Base-by-base conservation (phyloP, 2,113 vertebrate genomes). In the Malurus alboscapulatus region DNA sequence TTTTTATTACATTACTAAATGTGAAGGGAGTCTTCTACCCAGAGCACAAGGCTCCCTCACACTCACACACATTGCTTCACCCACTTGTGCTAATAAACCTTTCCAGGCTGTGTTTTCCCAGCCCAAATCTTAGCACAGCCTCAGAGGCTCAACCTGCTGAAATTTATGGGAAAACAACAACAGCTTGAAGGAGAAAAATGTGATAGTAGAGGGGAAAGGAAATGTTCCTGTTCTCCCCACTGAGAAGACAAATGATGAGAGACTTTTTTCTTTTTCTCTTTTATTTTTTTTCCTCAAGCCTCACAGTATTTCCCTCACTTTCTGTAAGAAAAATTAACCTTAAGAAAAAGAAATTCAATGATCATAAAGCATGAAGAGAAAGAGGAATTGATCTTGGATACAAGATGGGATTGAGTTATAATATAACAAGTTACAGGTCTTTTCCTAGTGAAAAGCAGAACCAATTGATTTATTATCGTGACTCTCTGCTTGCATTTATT, bases 381-480 rank as follows among this genome's bases (percentile, higher is more conserved):
- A 88, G 83, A 96, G 75, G 96, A 97, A 97, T 95, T 96, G 95
- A 98, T 96, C 96, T 94, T 85, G 71, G 93, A 66, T 95, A 78
- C 85, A 94, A 96, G 94, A 95, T 86, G 77, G 91, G 89, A 98
- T 97, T 97, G 97, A 98, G 96, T 95, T 96, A 88, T 97, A 96
- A 95, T 94, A 92, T 79, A 96, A 97, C 95, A 91, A 96, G 96
- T 95, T 95, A 68, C 94, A 96, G 89, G 73, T 95, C 84, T 96
- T 96, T 97, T 92, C 74, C 86, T 96, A 87, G 75, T 84, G 89
- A 97, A 97, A 96, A 94, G 96, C 96, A 97, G 95, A 98, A 96
- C 97, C 94, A 98, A 95, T 96, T 97, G 97, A 98, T 98, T 97
- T 97, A 97, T 95, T 96, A 96, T 97, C 51, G 57, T 91, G 93